Evolutionary conservation across 2,888 invertebrate species (phyloP), one percentile per base, ranked within the genome.

Genomic region (Lingula anatina): DNA sequence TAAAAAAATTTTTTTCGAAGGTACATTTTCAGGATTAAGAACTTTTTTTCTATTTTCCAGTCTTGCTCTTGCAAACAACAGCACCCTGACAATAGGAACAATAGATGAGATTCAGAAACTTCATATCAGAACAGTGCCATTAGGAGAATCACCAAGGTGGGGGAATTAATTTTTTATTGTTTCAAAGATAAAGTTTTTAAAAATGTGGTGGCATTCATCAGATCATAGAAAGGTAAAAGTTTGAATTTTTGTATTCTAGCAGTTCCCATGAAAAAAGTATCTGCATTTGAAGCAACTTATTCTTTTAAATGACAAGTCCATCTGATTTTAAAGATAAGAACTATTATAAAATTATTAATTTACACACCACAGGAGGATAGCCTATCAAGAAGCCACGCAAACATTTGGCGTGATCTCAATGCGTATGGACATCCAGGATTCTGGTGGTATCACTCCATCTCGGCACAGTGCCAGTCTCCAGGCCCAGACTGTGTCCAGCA

Each of bases 21-120:
- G n/a, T n/a, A n/a, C n/a, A n/a, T n/a, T n/a, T 39, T 49, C 12
- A n/a, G 27, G 41, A 15, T 42, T 28, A 23, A 21, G 15, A 57
- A 66, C 75, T 49, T 72, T 87, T 87, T 76, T 53, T 50, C 24
- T 55, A n/a, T n/a, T 56, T 57, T 71, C 57, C 57, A 79, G 79
- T 60, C 82, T 95, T 75, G 92, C 93, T 5, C 78, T 94, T 57
- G 89, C 91, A 0, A 93, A 90, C 21, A 90, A 91, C 70, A 89
- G 85, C 60, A 87, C 88, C 2, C 85, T 95, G 2, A 90, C 95
- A 0, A 90, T 99, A 71, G 96, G 96, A 53, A 95, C 94, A 0
- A 96, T 97, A 64, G 97, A 97, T 77, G 96, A 97, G 78, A 97
- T 97, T 57, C 96, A 97, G 77, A 97, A 97, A 74, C 79, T 97